phyloP scores from a whole-genome alignment of 2,797 vertebrate genomes.

The Lacerta bilineata region DNA sequence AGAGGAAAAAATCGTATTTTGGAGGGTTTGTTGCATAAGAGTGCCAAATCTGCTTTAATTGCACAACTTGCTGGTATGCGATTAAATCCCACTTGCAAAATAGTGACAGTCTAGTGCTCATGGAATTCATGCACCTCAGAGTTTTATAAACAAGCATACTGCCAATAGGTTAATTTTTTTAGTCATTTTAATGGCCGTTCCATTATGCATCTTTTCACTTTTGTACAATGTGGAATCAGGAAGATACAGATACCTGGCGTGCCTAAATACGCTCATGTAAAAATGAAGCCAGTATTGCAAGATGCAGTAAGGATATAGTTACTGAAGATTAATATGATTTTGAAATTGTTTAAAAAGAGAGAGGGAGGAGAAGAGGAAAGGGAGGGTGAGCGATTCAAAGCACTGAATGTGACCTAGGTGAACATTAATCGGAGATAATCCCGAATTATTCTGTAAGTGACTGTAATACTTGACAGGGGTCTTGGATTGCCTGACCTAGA shows the following conservation, averaged over 20 bases:
- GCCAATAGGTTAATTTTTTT: not conserved
- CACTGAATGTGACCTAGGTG: conserved; percentile 20
- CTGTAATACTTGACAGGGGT: conserved; percentile 22
- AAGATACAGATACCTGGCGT: not conserved
- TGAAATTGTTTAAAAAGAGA: conserved; percentile 22
- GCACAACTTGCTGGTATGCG: too few species aligned
- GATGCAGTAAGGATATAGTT: not conserved
- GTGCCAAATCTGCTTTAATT: too few species aligned
- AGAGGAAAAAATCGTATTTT: too few species aligned
- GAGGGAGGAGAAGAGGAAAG: not conserved
- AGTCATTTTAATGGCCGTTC: not conserved
- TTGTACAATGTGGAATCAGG: not conserved
- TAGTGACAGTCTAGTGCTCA: not conserved
- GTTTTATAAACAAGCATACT: not conserved
- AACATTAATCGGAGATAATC: conserved; percentile 34
- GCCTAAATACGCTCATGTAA: not conserved
- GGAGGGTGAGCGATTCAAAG: not conserved
- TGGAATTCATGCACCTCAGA: not conserved
- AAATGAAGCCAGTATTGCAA: not conserved
- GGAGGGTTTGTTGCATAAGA: too few species aligned
- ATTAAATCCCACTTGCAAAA: too few species aligned
- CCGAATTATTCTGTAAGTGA: conserved; percentile 44
- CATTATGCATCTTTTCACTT: conserved; percentile 1
- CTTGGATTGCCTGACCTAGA: conserved; percentile 4
- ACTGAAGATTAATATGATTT: conserved; percentile 1